A percentile compares a stretch with the other conserved stretches of the same genome.
phyloP scores from a whole-genome alignment of 1,140 invertebrate species.

The Tigriopus japonicus region DNA sequence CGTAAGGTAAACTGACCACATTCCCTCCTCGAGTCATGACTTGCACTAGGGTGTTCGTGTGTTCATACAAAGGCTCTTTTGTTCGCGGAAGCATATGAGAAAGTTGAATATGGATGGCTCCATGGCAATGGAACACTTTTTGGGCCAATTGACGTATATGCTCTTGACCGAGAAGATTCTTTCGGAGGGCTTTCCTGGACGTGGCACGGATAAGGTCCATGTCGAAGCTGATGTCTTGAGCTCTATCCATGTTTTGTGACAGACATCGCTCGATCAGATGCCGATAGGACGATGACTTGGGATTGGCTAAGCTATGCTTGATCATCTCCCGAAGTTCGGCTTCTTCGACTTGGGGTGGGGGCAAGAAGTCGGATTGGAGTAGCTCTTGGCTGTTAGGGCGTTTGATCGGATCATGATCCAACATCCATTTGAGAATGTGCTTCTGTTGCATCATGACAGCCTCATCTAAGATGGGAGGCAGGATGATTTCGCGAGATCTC shows the following conservation, averaged over 20 bases:
- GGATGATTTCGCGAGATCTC: constrained; percentile 39
- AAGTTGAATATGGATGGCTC: constrained; percentile 15
- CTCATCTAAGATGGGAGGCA: constrained; percentile 41
- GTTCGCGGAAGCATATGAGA: constrained; percentile 20
- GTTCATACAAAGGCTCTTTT: constrained; percentile 16
- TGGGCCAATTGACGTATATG: background rate
- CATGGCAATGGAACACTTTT: constrained; percentile 1
- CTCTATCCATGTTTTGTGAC: background rate
- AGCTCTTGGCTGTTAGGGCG: constrained; percentile 66
- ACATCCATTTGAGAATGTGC: constrained; percentile 42
- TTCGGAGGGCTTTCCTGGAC: background rate
- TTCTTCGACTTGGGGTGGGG: constrained; percentile 54
- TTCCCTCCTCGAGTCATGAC: constrained; percentile 66
- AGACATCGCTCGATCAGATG: constrained; percentile 13
- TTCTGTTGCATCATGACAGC: constrained; percentile 24
- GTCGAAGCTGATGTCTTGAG: constrained; percentile 9
- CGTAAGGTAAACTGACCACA: constrained; percentile 56
- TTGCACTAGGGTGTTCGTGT: constrained; percentile 22
- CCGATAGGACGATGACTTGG: constrained; percentile 58
- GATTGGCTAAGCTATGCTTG: constrained; percentile 50
- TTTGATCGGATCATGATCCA: constrained; percentile 60
- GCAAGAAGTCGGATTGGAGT: constrained; percentile 54
- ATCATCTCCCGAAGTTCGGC: constrained; percentile 53
- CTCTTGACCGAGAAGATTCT: background rate
- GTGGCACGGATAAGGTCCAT: constrained; percentile 7